Evolutionary conservation across 2,797 vertebrate species (phyloP).

Genomic region (Sebastes iracundus): DNA sequence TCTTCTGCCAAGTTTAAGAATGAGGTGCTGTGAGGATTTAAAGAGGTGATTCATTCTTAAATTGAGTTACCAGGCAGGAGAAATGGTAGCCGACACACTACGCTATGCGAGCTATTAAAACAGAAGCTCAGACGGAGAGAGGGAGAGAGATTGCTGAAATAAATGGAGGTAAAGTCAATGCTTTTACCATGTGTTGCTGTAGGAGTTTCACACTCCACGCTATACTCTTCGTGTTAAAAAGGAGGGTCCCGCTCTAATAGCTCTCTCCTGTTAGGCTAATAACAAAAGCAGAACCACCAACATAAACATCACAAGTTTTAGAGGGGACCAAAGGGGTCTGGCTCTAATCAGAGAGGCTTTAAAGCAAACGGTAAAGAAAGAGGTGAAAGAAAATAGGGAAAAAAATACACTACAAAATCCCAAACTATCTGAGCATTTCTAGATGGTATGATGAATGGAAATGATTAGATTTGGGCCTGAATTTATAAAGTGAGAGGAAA

Average conservation of each 20-base stretch:
- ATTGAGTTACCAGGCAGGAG: conserved; percentile 72
- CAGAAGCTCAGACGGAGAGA: conserved; percentile 74
- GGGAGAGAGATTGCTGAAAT: conserved; percentile 55
- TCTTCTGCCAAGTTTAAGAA: conserved; percentile 59
- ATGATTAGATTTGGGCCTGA: conserved; percentile 4
- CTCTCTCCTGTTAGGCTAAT: conserved; percentile 63
- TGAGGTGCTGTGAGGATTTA: conserved; percentile 62
- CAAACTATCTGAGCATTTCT: conserved; percentile 4
- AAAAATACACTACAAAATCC: background rate
- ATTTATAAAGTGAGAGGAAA: conserved; percentile 23
- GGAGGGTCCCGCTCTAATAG: conserved; percentile 55
- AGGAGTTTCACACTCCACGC: conserved; percentile 54
- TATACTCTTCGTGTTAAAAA: conserved; percentile 56
- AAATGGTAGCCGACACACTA: conserved; percentile 62
- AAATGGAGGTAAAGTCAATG: conserved; percentile 65
- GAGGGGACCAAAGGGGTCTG: conserved; percentile 28
- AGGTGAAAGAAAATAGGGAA: conserved; percentile 8
- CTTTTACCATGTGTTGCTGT: conserved; percentile 78
- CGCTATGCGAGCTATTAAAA: conserved; percentile 77
- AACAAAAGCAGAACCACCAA: conserved; percentile 70
- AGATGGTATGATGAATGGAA: conserved; percentile 11
- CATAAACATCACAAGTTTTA: conserved; percentile 65
- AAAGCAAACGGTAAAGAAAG: background rate
- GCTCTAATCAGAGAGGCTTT: conserved; percentile 27
- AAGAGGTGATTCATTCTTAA: conserved; percentile 61